Base-by-base conservation (phyloP, 2,113 vertebrate genomes). In the Mobula hypostoma region DNA sequence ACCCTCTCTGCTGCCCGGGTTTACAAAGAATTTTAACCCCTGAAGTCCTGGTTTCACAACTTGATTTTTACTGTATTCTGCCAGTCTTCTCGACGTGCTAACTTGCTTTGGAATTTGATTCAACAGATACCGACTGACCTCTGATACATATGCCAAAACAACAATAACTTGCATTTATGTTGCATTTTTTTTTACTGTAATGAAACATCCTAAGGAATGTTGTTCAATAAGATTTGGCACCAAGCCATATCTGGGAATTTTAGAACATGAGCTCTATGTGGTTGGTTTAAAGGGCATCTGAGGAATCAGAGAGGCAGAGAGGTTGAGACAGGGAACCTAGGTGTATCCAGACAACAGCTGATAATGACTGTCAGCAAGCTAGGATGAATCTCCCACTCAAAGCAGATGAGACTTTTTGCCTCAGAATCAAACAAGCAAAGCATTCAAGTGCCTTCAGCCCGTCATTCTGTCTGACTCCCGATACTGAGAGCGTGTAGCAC, bases 11-110 rank as follows among this genome's bases (percentile, higher is more conserved):
- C 91, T 29, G 40, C 91, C 70, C 68, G 32, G 36, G 21, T 27
- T 70, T 27, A 56, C 32, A 40, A 56, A 56, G 32, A 76, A 93
- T 24, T 27, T 93, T 93, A 93, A 93, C 91, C 91, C 91, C 15
- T 56, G 21, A 27, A 24, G 11, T 93, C 32, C 91, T 40, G 70
- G 17, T 56, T 74, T 14, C 36, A 48, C 48, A 1, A 40, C 80
- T 14, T 5, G 11, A 6, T 56, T 72, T 1, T 8, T 5, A 27
- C 36, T 24, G 70, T 27, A 32, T 32, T 66, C 61, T 32, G 12
- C 58, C 61, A 15, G 58, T 63, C 27, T 82, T 40, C 56, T 15
- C 27, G 63, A 29, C 27, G 29, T 15, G 58, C n/a, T 58, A 24
- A 85, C 48, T 32, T 29, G 0, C 15, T 2, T 7, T 19, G 61